Evolutionary conservation across 2,797 vertebrate genomes (phyloP).

Genomic region (Sarcophilus harrisii): DNA sequence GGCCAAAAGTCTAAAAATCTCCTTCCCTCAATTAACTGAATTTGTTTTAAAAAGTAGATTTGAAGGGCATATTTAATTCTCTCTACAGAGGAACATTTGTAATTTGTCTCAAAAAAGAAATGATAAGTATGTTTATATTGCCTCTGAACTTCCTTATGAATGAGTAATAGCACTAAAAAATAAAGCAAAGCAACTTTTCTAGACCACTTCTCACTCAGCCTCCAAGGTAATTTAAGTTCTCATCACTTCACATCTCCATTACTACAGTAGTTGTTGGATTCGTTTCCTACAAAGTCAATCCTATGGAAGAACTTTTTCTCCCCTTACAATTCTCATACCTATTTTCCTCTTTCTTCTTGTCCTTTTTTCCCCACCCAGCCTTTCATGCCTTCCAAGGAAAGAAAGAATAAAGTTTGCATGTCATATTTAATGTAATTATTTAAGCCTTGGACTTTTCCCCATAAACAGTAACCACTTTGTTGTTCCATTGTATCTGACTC

Average conservation of each 20-base stretch:
- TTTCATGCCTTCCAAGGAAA: slow-evolving; percentile 11
- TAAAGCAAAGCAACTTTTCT: neutral
- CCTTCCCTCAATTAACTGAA: neutral
- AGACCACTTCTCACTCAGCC: neutral
- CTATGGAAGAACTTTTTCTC: slow-evolving; percentile 34
- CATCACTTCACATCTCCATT: neutral
- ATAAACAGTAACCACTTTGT: neutral
- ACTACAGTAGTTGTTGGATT: neutral
- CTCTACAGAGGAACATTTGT: neutral
- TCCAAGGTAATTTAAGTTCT: neutral
- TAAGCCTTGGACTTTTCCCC: neutral
- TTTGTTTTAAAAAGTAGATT: neutral
- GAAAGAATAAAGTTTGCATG: neutral
- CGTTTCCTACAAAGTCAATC: neutral
- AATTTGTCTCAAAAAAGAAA: neutral
- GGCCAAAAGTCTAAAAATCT: neutral
- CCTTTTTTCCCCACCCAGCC: slow-evolving; percentile 26
- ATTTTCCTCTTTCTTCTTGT: slow-evolving; percentile 36
- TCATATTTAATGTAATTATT: neutral
- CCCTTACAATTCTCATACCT: slow-evolving; percentile 42
- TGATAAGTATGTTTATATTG: neutral
- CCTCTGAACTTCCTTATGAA: neutral
- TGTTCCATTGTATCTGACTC: neutral
- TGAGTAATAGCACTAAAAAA: neutral
- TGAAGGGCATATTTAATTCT: neutral